These are phyloP conservation scores for Lochmaea crataegi DNA, from an alignment of 2,888 invertebrate genomes.

Conservation along the genomic window DNA sequence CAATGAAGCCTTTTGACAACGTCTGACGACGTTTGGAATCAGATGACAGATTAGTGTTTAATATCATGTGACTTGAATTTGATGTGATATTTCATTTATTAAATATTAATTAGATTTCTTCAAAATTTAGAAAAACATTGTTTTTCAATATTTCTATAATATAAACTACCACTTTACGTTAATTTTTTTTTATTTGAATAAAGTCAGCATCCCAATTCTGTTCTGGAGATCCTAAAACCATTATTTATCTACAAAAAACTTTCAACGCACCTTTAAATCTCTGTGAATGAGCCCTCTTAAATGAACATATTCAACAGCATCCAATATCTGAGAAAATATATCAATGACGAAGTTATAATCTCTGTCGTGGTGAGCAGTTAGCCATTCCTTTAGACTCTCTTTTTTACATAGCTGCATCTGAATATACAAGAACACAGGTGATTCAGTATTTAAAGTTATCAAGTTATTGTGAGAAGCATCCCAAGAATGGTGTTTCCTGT, in stretches of 20 bases:
- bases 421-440: constrained; percentile 85
- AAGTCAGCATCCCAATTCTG: too few relatives aligned
- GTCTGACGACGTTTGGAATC: too few relatives aligned
- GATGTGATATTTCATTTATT: too few relatives aligned
- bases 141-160: too few relatives aligned
- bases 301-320: constrained; percentile 97
- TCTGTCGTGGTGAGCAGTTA: constrained; percentile 71
- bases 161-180: too few relatives aligned
- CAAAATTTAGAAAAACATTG: too few relatives aligned
- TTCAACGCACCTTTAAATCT: constrained; percentile 83
- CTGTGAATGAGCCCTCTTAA: constrained; percentile 92
- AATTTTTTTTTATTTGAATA: too few relatives aligned
- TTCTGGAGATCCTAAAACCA: too few relatives aligned
- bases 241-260: neutral
- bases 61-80: too few relatives aligned
- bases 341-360: constrained; percentile 69
- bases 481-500: constrained; percentile 61
- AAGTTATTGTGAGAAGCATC: constrained; percentile 54
- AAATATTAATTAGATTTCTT: too few relatives aligned
- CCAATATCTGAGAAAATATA: constrained; percentile 90
- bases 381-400: constrained; percentile 93
- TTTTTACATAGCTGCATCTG: constrained; percentile 97
- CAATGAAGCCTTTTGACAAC: too few relatives aligned
- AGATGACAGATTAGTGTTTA: too few relatives aligned
- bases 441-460: constrained; percentile 36